phyloP scores from a whole-genome alignment of 2,888 invertebrate species.

The Creontiades dilutus region DNA sequence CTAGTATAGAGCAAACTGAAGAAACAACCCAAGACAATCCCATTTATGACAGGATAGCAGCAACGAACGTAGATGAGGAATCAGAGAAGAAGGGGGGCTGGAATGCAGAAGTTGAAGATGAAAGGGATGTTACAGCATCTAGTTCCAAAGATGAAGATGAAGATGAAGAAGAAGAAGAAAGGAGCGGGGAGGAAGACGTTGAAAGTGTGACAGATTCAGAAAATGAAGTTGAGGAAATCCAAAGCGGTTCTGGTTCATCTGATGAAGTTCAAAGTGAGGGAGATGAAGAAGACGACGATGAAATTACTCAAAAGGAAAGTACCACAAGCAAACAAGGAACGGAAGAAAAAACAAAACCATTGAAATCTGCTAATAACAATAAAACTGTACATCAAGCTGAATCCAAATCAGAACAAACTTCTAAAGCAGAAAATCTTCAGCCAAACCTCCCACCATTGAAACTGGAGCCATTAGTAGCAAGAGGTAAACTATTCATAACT shows the following conservation, averaged over 20 bases:
- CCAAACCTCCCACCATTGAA: conserved; percentile 26
- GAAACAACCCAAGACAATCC: background rate
- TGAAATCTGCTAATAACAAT: background rate
- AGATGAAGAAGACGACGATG: conserved; percentile 50
- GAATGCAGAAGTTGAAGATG: conserved; percentile 47
- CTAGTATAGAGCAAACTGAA: background rate
- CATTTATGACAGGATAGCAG: background rate
- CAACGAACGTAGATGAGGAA: background rate
- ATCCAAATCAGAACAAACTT: background rate
- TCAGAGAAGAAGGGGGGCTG: background rate
- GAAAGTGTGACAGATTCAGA: conserved; percentile 39
- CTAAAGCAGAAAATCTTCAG: background rate
- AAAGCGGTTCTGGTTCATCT: background rate
- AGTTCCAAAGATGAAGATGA: conserved; percentile 12
- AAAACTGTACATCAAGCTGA: background rate
- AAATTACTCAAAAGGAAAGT: conserved; percentile 39
- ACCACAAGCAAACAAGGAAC: conserved; percentile 23
- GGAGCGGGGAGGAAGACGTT: background rate
- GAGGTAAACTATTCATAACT: conserved; percentile 44
- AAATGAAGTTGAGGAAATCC: background rate
- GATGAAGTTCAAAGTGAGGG: conserved; percentile 22
- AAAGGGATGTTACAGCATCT: background rate
- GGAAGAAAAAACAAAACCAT: background rate
- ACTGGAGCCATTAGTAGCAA: background rate
- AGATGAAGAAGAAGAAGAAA: background rate